Evolutionary conservation across 1,140 invertebrate genomes (phyloP).

Genomic region (Meloidogyne hapla): DNA sequence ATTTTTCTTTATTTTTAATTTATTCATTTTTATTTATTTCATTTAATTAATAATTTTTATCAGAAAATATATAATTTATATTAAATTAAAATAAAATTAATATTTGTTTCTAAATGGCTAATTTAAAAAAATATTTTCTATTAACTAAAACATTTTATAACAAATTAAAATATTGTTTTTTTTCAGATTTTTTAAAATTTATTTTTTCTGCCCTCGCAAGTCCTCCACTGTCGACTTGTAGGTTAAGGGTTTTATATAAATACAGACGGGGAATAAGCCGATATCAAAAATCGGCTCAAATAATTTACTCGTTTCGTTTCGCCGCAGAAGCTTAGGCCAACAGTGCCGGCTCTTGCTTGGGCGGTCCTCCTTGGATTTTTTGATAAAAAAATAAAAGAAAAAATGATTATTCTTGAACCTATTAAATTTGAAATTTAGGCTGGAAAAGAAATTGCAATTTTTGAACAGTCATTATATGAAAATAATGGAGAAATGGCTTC

Average conservation of each 20-base stretch:
- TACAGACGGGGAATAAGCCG: background rate
- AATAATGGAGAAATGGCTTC: background rate
- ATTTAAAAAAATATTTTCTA: too few relatives aligned
- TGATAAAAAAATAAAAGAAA: background rate
- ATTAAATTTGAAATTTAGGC: background rate
- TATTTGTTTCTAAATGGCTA: too few relatives aligned
- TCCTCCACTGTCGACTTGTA: background rate
- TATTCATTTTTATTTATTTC: too few relatives aligned
- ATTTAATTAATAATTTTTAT: too few relatives aligned
- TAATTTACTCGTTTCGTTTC: background rate
- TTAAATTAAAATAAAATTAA: too few relatives aligned
- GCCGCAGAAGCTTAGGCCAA: background rate
- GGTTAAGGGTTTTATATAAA: background rate
- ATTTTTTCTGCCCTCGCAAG: conserved; percentile 1
- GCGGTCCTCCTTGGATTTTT: background rate
- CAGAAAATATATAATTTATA: too few relatives aligned
- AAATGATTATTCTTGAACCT: background rate
- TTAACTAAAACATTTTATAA: too few relatives aligned
- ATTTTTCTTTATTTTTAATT: too few relatives aligned
- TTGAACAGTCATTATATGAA: background rate
- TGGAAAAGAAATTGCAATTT: background rate
- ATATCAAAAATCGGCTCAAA: background rate
- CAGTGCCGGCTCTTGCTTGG: background rate
- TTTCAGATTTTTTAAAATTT: background rate
- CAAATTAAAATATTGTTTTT: background rate